These are phyloP conservation scores for Fissipunctia ypsillon DNA, from an alignment of 2,888 invertebrate species.

Conservation along the genomic window DNA sequence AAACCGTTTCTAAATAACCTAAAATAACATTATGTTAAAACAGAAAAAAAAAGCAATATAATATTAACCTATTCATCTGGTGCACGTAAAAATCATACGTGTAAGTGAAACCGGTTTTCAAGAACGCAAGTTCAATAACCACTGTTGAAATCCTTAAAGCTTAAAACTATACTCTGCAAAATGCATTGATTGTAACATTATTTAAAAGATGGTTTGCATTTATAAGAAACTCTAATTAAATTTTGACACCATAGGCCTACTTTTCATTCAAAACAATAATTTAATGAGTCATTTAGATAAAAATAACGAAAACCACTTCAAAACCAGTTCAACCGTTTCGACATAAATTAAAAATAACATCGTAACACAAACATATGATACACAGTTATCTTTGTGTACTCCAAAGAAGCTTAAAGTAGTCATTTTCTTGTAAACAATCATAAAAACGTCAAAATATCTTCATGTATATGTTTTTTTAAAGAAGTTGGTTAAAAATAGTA, in stretches of 20 bases:
- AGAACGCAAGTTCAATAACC: constrained; percentile 30
- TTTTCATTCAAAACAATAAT: constrained; percentile 23
- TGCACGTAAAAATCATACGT: background rate
- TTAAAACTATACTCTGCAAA: background rate
- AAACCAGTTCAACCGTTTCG: constrained; percentile 35
- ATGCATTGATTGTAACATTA: background rate
- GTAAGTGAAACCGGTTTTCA: constrained; percentile 33
- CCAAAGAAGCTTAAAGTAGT: background rate
- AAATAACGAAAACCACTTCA: constrained; percentile 15
- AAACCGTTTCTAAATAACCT: background rate
- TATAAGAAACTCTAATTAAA: background rate
- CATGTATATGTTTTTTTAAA: background rate
- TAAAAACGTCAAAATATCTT: background rate
- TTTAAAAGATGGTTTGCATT: background rate
- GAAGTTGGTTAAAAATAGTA: background rate
- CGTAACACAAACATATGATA: constrained; percentile 13
- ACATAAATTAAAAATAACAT: constrained; percentile 26
- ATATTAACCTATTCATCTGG: background rate
- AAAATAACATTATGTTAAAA: background rate
- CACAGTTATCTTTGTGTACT: constrained; percentile 2
- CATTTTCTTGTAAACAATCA: constrained; percentile 4
- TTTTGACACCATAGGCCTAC: constrained; percentile 6
- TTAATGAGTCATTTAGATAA: constrained; percentile 13
- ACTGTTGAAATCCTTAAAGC: background rate
- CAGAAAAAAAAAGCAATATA: background rate